phyloP scores from a whole-genome alignment of 2,113 vertebrate genomes.

The Paralichthys olivaceus region DNA sequence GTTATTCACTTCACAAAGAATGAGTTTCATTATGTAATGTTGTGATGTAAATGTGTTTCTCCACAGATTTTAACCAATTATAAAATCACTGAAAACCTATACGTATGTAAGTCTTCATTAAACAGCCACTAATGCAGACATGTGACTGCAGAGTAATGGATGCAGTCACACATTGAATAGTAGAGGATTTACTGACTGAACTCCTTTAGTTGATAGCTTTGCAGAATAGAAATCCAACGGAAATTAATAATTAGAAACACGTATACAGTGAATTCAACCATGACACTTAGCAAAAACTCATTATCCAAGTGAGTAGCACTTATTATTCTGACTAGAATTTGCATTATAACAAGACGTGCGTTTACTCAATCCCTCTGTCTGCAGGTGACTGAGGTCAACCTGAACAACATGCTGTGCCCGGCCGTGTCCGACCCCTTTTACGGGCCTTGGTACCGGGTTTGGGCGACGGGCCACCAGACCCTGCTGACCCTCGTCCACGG shows the following conservation, averaged over 20 bases:
- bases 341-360: not conserved
- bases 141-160: not conserved
- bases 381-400: constrained; percentile 96
- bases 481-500: constrained; percentile 94
- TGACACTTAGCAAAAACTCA: constrained; percentile 19
- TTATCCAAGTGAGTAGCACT: constrained; percentile 18
- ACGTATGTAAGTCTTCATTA: too few relatives aligned
- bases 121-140: not conserved
- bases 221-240: not conserved
- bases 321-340: not conserved
- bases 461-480: constrained; percentile 97
- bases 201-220: not conserved
- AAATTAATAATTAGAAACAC: constrained; percentile 7
- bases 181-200: not conserved
- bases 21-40: too few relatives aligned
- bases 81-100: too few relatives aligned
- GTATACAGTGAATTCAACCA: not conserved
- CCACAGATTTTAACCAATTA: too few relatives aligned
- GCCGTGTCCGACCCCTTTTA: constrained; percentile 98
- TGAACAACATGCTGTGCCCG: constrained; percentile 99
- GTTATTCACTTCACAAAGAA: too few relatives aligned
- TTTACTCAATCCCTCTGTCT: not conserved
- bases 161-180: not conserved
- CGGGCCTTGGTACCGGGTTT: constrained; percentile 96
- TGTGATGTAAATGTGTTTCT: too few relatives aligned